phyloP scores from a whole-genome alignment of 2,113 vertebrate species.

The Gorsachius goisagi region DNA sequence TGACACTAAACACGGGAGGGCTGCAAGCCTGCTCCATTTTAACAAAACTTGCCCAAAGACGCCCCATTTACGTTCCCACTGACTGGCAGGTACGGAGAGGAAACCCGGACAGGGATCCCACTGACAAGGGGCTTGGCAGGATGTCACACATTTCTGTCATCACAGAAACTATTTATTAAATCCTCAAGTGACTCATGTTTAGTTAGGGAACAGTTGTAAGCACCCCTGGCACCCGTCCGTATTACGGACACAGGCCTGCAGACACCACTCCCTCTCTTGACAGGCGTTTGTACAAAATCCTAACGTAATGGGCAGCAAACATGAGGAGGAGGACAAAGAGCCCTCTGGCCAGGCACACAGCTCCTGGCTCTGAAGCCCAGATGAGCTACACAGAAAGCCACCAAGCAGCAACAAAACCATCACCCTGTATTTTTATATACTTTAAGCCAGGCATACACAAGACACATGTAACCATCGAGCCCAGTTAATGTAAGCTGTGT shows the following conservation, averaged over 20 bases:
- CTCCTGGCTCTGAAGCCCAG: neutral
- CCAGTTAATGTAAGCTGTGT: rapidly evolving
- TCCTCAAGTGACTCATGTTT: neutral
- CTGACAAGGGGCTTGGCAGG: rapidly evolving
- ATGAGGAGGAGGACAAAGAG: neutral
- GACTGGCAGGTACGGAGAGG: neutral
- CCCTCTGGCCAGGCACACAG: neutral
- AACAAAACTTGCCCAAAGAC: neutral
- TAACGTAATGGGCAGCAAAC: rapidly evolving
- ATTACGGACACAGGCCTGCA: rapidly evolving
- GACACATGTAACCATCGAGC: rapidly evolving
- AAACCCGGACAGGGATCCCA: neutral
- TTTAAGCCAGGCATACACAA: neutral
- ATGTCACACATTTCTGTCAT: rapidly evolving
- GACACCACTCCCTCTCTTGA: neutral
- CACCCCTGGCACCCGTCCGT: neutral
- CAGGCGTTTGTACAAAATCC: neutral
- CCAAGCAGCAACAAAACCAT: neutral
- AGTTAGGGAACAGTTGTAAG: neutral
- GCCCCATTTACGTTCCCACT: neutral
- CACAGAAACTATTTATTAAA: neutral
- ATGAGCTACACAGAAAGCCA: neutral
- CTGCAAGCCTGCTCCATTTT: neutral
- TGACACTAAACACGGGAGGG: rapidly evolving
- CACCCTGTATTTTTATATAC: neutral